Evolutionary conservation across 2,113 vertebrate genomes (phyloP), one percentile per base, ranked within the genome.

Genomic region (Psittacara wagleri): DNA sequence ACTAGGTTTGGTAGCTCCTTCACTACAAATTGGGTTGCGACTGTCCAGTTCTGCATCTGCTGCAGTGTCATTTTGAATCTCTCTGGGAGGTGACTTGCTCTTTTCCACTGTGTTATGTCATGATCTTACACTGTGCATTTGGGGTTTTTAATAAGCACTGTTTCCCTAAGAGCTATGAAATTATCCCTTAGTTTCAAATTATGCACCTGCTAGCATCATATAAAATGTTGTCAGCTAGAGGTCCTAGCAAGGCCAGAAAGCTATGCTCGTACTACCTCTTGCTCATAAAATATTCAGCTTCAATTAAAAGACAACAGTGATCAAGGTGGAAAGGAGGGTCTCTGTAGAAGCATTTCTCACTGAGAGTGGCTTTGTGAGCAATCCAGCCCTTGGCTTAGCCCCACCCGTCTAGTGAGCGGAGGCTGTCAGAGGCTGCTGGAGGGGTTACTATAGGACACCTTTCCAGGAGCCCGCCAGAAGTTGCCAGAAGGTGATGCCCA

Each of bases 201-300:
- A 90, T 64, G 57, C 57, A 83, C 41, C 44, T 86, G 70, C 67
- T 82, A 93, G 29, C n/a, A 88, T 73, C 52, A 83, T 68, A 80
- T 66, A 73, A 51, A 89, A 59, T 37, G 18, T 70, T 96, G 61
- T 76, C 63, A 74, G n/a, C 23, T 63, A 86, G 88, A 92, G 74
- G 79, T 81, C 16, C 79, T 62, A 74, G 41, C 25, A 37, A 88
- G 63, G 90, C 63, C n/a, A 35, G 64, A 91, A 96, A 88, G 44
- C 43, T 86, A 59, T 49, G 48, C 48, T 96, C 51, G 13, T 70
- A 14, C 59, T 83, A 61, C 80, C 49, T 41, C 46, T 61, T 92
- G 41, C 28, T 92, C 43, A 85, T 94, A 88, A 96, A 97, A 93
- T 74, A 96, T 80, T 83, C 49, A 93, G 48, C 75, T 46, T 96